These are phyloP conservation scores for Scomber colias DNA, from an alignment of 2,113 vertebrate genomes.

Conservation along the genomic window DNA sequence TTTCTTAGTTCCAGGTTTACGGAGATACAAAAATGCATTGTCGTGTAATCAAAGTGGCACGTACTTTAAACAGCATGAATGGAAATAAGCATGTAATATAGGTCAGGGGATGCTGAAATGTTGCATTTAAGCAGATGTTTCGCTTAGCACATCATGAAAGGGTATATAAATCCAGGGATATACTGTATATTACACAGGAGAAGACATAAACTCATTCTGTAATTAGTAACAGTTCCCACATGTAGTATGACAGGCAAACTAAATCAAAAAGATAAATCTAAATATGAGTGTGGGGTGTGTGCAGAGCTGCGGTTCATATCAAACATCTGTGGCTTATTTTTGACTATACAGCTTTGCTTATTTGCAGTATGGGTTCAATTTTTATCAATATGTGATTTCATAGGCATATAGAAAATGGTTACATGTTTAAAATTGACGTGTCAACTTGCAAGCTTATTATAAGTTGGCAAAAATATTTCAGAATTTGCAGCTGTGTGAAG, in stretches of 20 bases:
- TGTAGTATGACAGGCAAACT: conserved; percentile 1
- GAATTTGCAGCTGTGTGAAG: background rate
- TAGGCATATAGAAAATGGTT: background rate
- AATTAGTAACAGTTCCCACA: background rate
- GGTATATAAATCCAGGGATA: background rate
- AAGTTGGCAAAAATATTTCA: conserved; percentile 9
- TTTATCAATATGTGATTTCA: background rate
- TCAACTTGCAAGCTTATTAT: conserved; percentile 1
- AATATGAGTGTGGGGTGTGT: background rate
- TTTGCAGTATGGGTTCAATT: background rate
- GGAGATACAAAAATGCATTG: no score
- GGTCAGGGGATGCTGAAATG: background rate
- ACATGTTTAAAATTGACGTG: background rate
- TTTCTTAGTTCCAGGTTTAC: no score
- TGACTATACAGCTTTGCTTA: background rate
- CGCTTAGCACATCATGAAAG: background rate
- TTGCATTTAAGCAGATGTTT: background rate
- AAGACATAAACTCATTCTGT: background rate
- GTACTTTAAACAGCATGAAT: no score
- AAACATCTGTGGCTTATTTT: conserved; percentile 15
- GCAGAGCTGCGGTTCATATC: conserved; percentile 4
- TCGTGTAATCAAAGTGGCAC: no score
- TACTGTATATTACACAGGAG: background rate
- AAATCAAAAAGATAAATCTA: conserved; percentile 20
- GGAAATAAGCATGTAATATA: background rate